Evolutionary conservation across 2,888 invertebrate genomes (phyloP), one percentile per base, ranked within the genome.

Genomic region (Syritta pipiens): DNA sequence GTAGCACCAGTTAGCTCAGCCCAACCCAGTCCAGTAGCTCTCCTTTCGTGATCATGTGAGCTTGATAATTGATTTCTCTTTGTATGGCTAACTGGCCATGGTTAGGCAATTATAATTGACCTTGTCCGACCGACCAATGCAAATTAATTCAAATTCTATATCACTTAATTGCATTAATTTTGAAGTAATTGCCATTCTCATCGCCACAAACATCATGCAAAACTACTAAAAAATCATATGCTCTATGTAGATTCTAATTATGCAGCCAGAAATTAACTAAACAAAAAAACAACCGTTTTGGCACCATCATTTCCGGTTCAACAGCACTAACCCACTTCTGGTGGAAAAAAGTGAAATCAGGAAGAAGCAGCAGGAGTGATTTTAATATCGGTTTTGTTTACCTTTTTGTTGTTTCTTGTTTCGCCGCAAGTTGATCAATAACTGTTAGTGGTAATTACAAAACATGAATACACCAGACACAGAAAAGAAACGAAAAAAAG

Each of bases 321-420:
- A 10, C 12, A 28, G 30, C 40, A 37, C 37, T 77, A 77, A 77
- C 77, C 71, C 46, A 77, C 60, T 35, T 77, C 40, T 77, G 12
- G 26, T n/a, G n/a, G 20, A 32, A 28, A 51, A 79, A 79, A 79
- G 79, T 79, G 74, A 79, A 79, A 79, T 51, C 79, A 79, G 79
- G 79, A 79, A 79, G 79, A 67, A 30, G 42, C 46, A 62, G 63
- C 46, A 51, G 60, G 59, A 55, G 55, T 49, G 53, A 48, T 46
- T 51, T 65, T 26, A 44, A 49, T 30, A 37, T 44, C 51, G 20
- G 14, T 37, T 62, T 71, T 62, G 53, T 62, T 62, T 67, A 48
- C 22, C 2, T 48, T 10, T 4, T 44, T 40, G 17, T 12, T 48
- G 30, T 42, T 32, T 60, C 0, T 22, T 10, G 1, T 32, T 19